These are phyloP conservation scores for Eciton burchellii DNA, from an alignment of 1,140 invertebrate genomes.

Conservation along the genomic window DNA sequence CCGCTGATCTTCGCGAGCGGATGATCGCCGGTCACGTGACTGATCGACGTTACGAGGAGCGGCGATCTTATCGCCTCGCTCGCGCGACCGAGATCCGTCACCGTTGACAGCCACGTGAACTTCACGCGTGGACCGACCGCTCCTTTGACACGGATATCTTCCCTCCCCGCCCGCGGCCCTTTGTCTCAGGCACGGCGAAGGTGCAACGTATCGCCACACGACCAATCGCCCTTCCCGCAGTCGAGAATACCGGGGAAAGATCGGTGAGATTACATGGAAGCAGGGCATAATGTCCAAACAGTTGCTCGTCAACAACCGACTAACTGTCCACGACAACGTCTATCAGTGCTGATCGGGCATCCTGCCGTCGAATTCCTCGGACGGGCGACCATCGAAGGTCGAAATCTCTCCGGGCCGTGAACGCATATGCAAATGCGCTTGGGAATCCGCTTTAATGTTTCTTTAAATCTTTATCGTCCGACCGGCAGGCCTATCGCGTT, in stretches of 20 bases:
- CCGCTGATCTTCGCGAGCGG: no score
- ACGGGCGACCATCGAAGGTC: slow-evolving; percentile 52
- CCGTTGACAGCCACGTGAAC: slow-evolving; percentile 69
- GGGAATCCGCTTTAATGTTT: neutral
- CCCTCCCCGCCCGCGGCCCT: slow-evolving; percentile 60
- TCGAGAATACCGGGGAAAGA: slow-evolving; percentile 71
- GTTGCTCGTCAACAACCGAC: slow-evolving; percentile 77
- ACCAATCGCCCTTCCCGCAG: slow-evolving; percentile 66
- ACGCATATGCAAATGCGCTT: slow-evolving; percentile 20
- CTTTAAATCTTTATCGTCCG: neutral
- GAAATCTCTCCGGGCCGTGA: slow-evolving; percentile 56
- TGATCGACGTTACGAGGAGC: slow-evolving; percentile 59
- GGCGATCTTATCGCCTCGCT: slow-evolving; percentile 67
- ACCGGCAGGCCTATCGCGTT: neutral
- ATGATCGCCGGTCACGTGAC: slow-evolving; percentile 44
- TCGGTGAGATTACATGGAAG: slow-evolving; percentile 81
- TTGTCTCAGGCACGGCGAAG: slow-evolving; percentile 78
- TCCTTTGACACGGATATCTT: slow-evolving; percentile 67
- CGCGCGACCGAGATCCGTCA: slow-evolving; percentile 73
- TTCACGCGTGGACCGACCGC: slow-evolving; percentile 50
- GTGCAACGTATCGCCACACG: slow-evolving; percentile 81
- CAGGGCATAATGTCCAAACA: slow-evolving; percentile 79
- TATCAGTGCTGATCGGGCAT: slow-evolving; percentile 62
- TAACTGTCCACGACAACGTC: slow-evolving; percentile 73
- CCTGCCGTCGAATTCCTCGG: slow-evolving; percentile 70